Evolutionary conservation across 2,113 vertebrate species (phyloP).

Genomic region (Istiophorus platypterus): DNA sequence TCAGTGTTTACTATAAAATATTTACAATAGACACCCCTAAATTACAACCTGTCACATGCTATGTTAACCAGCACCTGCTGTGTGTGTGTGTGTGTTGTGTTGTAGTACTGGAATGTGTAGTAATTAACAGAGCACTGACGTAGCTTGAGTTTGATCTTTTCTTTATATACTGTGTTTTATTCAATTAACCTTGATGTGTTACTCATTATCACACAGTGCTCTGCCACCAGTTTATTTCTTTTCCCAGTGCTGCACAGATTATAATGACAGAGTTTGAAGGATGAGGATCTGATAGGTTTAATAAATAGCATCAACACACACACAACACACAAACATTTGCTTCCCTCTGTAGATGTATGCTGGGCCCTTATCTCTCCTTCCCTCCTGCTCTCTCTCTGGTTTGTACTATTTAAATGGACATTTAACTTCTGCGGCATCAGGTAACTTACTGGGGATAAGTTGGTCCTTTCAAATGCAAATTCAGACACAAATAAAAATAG

Average conservation of each 20-base stretch:
- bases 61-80: slow-evolving; percentile 30
- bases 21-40: slow-evolving; percentile 49
- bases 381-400: slow-evolving; percentile 14
- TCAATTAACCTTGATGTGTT: slow-evolving; percentile 3
- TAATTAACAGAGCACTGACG: background rate
- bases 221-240: slow-evolving; percentile 24
- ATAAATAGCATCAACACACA: slow-evolving; percentile 63
- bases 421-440: slow-evolving; percentile 33
- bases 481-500: background rate
- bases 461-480: slow-evolving; percentile 60
- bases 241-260: slow-evolving; percentile 27
- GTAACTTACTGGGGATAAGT: slow-evolving; percentile 52
- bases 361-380: slow-evolving; percentile 1
- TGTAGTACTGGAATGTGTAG: background rate
- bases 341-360: background rate
- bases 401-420: slow-evolving; percentile 51
- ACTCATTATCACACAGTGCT: slow-evolving; percentile 3
- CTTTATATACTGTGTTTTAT: background rate
- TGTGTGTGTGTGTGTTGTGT: slow-evolving; percentile 8
- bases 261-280: slow-evolving; percentile 46
- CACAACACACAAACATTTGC: background rate
- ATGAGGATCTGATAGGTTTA: slow-evolving; percentile 62
- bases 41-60: slow-evolving; percentile 37
- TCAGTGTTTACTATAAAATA: slow-evolving; percentile 42
- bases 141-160: background rate